Conservation (phyloP, 37 sponge, comb jelly and placozoan genomes). For the Chondrilla cf. caribensis region DNA sequence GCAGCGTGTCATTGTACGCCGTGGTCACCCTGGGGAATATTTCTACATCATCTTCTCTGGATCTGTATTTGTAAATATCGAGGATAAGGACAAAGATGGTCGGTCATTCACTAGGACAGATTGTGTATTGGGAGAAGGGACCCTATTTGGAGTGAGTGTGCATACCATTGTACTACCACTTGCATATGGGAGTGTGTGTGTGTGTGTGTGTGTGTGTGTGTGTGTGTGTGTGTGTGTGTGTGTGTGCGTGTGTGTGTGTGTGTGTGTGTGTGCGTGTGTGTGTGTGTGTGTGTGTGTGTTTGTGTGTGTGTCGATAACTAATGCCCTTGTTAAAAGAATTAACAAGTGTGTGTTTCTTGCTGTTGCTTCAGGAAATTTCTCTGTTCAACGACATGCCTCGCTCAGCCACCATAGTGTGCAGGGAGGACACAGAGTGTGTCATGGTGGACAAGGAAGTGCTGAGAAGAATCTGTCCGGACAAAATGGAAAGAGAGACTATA, state of each 20-base stretch:
- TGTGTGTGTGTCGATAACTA: not conserved
- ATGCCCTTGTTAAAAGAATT: not conserved
- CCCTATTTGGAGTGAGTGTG: slow-evolving; percentile 50
- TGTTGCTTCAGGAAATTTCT: slow-evolving; percentile 51
- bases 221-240: too few species aligned
- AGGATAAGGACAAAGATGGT: slow-evolving; percentile 29
- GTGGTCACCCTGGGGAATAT: slow-evolving; percentile 34
- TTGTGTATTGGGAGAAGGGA: slow-evolving; percentile 23
- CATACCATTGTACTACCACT: not conserved
- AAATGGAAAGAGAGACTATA: slow-evolving; percentile 24
- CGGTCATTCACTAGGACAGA: slow-evolving; percentile 16
- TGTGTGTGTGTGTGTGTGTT: too few species aligned
- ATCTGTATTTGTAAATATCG: slow-evolving; percentile 55
- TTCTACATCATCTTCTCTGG: slow-evolving; percentile 56
- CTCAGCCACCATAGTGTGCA: slow-evolving; percentile 35
- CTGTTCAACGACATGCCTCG: slow-evolving; percentile 37
- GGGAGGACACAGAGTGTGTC: slow-evolving; percentile 45
- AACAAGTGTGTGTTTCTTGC: not conserved
- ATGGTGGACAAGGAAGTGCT: slow-evolving; percentile 21
- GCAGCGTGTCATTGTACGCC: slow-evolving; percentile 26
- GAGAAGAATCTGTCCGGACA: slow-evolving; percentile 31
- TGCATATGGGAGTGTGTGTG: too few species aligned
- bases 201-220: too few species aligned
- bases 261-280: too few species aligned
- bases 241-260: too few species aligned